Conservation (phyloP, 2,797 vertebrate genomes). For the Acomys russatus region DNA sequence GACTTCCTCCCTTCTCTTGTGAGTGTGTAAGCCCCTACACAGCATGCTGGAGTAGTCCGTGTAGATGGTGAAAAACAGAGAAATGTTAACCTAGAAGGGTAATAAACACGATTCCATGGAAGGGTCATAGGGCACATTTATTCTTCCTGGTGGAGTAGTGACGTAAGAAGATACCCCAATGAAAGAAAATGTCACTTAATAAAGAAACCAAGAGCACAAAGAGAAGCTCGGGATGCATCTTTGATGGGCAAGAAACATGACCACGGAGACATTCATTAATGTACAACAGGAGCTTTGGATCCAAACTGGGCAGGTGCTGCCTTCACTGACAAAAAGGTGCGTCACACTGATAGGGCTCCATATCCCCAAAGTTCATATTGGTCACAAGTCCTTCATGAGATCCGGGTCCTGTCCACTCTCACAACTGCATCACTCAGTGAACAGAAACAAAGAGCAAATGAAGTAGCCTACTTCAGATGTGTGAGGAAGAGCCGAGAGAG, state of each 20-base stretch:
- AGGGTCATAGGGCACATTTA: neutral
- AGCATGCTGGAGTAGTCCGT: neutral
- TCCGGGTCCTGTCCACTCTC: neutral
- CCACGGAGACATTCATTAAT: neutral
- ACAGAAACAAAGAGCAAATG: neutral
- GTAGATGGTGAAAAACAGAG: neutral
- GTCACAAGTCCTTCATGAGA: neutral
- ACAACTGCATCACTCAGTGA: neutral
- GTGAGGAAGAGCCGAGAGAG: accelerated
- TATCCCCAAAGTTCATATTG: neutral
- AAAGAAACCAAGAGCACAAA: neutral
- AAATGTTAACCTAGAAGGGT: neutral
- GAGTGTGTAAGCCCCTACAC: neutral
- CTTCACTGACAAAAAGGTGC: accelerated
- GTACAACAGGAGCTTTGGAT: accelerated
- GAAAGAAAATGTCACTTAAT: neutral
- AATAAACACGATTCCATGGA: neutral
- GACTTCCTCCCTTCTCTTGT: neutral
- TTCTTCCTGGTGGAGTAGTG: neutral
- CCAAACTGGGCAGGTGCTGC: neutral
- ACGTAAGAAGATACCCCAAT: neutral
- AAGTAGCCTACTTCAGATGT: neutral
- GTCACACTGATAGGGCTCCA: neutral
- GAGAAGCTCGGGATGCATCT: neutral
- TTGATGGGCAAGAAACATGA: neutral